A percentile compares a stretch with the other conserved stretches of the same genome.
Conservation (phyloP, 2,888 invertebrate genomes). For the Nymphalis polychloros region DNA sequence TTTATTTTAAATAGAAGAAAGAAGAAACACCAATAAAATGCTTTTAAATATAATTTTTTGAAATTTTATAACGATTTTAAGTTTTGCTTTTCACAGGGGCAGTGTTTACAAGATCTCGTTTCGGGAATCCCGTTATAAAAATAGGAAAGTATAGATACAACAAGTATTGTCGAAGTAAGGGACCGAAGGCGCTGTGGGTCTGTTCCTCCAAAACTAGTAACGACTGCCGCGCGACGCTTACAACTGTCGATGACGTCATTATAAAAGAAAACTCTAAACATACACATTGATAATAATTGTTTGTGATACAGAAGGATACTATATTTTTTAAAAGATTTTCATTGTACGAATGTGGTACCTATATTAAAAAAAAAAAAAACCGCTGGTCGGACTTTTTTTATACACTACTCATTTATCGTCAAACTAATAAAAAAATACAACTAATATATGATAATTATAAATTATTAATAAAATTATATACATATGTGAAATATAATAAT, state of each 20-base stretch:
- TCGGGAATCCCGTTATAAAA: constrained; percentile 47
- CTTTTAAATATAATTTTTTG: background rate
- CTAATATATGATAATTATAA: too few relatives aligned
- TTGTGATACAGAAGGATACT: too few relatives aligned
- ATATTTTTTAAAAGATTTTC: too few relatives aligned
- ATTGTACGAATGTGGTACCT: too few relatives aligned
- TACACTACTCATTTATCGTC: too few relatives aligned
- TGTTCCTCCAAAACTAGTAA: constrained; percentile 35
- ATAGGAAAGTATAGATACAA: constrained; percentile 36
- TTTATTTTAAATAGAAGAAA: background rate
- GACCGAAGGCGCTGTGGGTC: constrained; percentile 47
- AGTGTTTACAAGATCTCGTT: constrained; percentile 40
- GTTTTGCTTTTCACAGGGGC: constrained; percentile 9
- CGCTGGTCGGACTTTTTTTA: too few relatives aligned
- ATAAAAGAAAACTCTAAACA: constrained; percentile 10
- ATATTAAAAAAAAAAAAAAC: too few relatives aligned
- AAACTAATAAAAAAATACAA: too few relatives aligned
- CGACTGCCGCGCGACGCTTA: constrained; percentile 43
- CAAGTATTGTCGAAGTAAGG: constrained; percentile 47
- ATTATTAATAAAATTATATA: too few relatives aligned
- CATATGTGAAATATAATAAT: too few relatives aligned
- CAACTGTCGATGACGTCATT: constrained; percentile 41
- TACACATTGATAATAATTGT: too few relatives aligned
- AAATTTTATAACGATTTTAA: background rate
- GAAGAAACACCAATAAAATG: background rate